These are phyloP conservation scores for Ceramica pisi DNA, from an alignment of 2,888 invertebrate genomes.

Conservation along the genomic window DNA sequence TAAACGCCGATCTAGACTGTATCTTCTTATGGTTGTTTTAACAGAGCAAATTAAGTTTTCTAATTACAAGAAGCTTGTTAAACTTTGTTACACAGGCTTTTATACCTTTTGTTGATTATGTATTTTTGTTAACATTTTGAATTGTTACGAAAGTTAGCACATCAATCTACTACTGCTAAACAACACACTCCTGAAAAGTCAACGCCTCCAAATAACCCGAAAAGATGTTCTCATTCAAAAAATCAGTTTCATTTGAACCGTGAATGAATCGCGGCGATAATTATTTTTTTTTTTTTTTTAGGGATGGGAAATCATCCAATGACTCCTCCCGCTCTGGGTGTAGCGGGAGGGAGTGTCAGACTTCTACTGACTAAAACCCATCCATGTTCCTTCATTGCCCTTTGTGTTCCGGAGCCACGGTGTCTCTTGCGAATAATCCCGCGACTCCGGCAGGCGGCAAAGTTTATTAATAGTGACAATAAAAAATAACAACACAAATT, in stretches of 20 bases:
- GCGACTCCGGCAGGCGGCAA: too few species aligned
- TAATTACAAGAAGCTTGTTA: constrained; percentile 40
- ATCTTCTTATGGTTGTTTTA: constrained; percentile 11
- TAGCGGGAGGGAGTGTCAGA: too few species aligned
- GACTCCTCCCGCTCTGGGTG: too few species aligned
- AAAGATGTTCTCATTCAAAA: constrained; percentile 35
- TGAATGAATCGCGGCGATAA: constrained; percentile 74
- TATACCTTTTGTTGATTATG: background rate
- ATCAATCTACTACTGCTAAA: background rate
- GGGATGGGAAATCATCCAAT: too few species aligned
- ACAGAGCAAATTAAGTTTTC: constrained; percentile 39
- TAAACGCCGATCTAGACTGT: constrained; percentile 21
- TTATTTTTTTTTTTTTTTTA: too few species aligned
- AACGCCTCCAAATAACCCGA: background rate
- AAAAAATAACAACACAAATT: too few species aligned
- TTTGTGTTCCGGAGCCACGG: too few species aligned
- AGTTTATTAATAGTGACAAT: too few species aligned
- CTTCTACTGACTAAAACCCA: too few species aligned
- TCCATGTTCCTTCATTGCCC: too few species aligned
- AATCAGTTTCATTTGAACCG: constrained; percentile 64
- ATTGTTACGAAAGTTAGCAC: background rate
- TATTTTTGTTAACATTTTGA: background rate
- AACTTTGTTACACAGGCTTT: too few species aligned
- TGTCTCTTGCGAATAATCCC: too few species aligned
- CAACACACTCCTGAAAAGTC: background rate